These are phyloP conservation scores for Temnothorax nylanderi DNA, from an alignment of 1,140 invertebrate genomes.

Conservation along the genomic window DNA sequence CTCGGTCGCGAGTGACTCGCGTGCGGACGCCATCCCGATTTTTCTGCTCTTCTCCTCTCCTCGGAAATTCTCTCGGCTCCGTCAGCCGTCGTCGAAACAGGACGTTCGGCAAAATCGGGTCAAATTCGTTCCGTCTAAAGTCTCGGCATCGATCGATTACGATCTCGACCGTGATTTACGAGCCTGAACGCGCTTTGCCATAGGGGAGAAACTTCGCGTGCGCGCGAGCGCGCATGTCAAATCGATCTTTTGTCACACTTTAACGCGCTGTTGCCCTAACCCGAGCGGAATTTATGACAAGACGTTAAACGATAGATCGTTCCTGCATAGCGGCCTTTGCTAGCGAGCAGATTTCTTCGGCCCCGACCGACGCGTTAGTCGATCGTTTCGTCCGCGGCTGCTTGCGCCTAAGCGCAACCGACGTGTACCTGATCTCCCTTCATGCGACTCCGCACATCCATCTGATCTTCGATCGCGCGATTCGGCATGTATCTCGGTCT, in stretches of 20 bases:
- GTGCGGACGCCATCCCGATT: conserved; percentile 10
- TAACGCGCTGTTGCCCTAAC: not conserved
- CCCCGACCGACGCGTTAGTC: not conserved
- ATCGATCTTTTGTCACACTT: conserved; percentile 65
- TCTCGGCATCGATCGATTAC: conserved; percentile 64
- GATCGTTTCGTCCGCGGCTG: conserved; percentile 25
- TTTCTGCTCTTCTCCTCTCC: not conserved
- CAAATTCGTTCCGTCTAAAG: conserved; percentile 63
- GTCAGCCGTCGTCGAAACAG: conserved; percentile 33
- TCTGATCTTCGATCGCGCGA: conserved; percentile 4
- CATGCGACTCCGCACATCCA: conserved; percentile 15
- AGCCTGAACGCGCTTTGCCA: conserved; percentile 30
- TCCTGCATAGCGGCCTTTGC: not conserved
- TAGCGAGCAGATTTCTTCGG: conserved; percentile 10
- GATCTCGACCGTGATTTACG: conserved; percentile 69
- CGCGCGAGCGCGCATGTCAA: not conserved
- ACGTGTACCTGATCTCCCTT: conserved; percentile 30
- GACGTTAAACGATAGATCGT: conserved; percentile 1
- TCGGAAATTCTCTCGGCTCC: not conserved
- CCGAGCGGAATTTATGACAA: conserved; percentile 31
- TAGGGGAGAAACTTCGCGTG: conserved; percentile 56
- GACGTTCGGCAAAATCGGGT: conserved; percentile 65
- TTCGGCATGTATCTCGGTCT: not conserved
- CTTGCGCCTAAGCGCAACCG: conserved; percentile 19
- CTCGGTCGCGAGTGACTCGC: not conserved